Evolutionary conservation across 2,797 vertebrate species (phyloP).

Genomic region (Crypturellus tataupa): DNA sequence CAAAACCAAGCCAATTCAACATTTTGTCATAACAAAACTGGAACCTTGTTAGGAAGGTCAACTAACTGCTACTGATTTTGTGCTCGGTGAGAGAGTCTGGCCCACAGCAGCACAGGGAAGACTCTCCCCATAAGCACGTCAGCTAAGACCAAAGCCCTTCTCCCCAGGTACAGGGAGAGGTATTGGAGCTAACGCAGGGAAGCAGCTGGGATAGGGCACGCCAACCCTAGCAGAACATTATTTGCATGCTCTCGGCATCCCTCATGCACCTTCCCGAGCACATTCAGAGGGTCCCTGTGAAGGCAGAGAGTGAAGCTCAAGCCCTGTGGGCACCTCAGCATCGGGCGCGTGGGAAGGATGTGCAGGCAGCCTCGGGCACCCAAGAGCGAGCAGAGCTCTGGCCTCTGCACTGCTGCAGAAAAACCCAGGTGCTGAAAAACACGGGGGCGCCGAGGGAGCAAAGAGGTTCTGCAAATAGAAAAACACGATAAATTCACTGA

Average conservation of each 20-base stretch:
- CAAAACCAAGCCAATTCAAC: not conserved
- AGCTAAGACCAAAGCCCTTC: not conserved
- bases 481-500: slow-evolving; percentile 63
- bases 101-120: not conserved
- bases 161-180: not conserved
- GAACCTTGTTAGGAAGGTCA: not conserved
- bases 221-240: not conserved
- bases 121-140: not conserved
- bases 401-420: not conserved
- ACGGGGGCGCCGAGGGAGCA: not conserved
- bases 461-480: slow-evolving; percentile 1
- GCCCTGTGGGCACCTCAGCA: rapidly evolving
- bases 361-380: not conserved
- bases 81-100: rapidly evolving
- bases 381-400: not conserved
- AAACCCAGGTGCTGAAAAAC: not conserved
- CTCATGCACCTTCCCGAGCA: not conserved
- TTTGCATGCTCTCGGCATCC: not conserved
- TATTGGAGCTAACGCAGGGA: not conserved
- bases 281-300: not conserved
- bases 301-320: not conserved
- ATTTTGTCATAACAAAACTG: slow-evolving; percentile 10
- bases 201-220: not conserved
- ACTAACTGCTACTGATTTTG: not conserved
- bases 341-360: not conserved